Percentiles rank a stretch among this genome's conserved stretches.
These are phyloP conservation scores for Pseudorhombus dupliciocellatus DNA, from an alignment of 2,113 vertebrate species.

Conservation along the genomic window DNA sequence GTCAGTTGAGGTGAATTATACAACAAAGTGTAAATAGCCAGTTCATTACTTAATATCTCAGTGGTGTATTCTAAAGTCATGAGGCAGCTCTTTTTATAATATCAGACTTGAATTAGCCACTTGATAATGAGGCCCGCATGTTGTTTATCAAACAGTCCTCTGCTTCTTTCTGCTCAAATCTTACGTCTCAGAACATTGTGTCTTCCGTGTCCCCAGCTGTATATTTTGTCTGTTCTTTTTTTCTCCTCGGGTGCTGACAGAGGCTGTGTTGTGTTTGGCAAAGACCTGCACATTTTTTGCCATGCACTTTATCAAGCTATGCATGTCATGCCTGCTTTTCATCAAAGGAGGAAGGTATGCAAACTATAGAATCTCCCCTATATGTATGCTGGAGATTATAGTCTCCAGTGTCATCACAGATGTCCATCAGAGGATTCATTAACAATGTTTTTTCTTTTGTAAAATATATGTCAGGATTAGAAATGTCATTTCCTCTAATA, in stretches of 20 bases:
- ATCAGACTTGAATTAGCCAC: not conserved
- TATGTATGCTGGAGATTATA: not conserved
- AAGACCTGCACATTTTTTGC: not conserved
- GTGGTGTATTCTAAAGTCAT: too few relatives aligned
- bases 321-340: not conserved
- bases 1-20: not conserved
- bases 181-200: not conserved
- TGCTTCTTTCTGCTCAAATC: not conserved
- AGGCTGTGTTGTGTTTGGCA: not conserved
- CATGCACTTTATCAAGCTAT: constrained; percentile 4
- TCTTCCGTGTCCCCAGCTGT: not conserved
- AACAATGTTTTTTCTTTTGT: too few relatives aligned
- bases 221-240: not conserved
- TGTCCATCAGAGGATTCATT: not conserved
- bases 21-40: too few relatives aligned
- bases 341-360: not conserved
- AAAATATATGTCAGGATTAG: too few relatives aligned
- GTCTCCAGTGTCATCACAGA: not conserved
- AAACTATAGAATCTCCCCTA: not conserved
- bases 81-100: too few relatives aligned
- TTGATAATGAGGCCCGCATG: not conserved
- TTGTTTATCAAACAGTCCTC: not conserved
- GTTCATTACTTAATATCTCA: too few relatives aligned
- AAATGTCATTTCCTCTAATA: too few relatives aligned
- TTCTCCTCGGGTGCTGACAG: not conserved